Conservation (phyloP, 2,888 invertebrate species). For the Melikaiella ostensackeni region DNA sequence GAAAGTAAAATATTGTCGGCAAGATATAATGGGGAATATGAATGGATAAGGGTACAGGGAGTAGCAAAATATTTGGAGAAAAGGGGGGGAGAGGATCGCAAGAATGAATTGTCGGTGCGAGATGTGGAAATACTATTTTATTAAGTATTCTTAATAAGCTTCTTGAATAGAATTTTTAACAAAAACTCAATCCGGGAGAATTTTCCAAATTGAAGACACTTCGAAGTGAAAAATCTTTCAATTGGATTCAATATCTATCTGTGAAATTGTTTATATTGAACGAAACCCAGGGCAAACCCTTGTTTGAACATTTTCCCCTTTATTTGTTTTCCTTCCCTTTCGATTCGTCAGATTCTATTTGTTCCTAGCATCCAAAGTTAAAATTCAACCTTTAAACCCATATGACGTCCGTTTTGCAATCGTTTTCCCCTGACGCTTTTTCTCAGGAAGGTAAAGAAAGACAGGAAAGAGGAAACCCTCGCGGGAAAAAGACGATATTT, state of each 20-base stretch:
- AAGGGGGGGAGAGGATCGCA: no score
- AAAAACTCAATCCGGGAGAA: no score
- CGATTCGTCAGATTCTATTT: conserved; percentile 9
- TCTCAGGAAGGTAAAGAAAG: conserved; percentile 22
- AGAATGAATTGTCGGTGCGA: no score
- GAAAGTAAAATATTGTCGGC: no score
- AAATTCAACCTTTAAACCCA: conserved; percentile 18
- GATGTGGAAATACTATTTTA: no score
- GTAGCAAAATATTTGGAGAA: no score
- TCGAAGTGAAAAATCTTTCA: no score
- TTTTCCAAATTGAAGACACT: no score
- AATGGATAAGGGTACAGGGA: no score
- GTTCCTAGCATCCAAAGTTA: conserved; percentile 19
- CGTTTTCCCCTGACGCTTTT: conserved; percentile 21
- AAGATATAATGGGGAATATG: no score
- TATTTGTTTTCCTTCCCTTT: background rate
- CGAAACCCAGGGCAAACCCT: background rate
- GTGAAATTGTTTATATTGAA: conserved; percentile 26
- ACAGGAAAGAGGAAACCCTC: conserved; percentile 22
- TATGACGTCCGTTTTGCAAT: conserved; percentile 30
- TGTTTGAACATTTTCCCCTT: background rate
- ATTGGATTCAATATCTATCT: background rate
- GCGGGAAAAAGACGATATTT: conserved; percentile 15
- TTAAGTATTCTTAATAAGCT: no score
- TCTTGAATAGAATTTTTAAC: background rate